Conservation (phyloP, 2,113 vertebrate species). For the Ramphastos sulfuratus region DNA sequence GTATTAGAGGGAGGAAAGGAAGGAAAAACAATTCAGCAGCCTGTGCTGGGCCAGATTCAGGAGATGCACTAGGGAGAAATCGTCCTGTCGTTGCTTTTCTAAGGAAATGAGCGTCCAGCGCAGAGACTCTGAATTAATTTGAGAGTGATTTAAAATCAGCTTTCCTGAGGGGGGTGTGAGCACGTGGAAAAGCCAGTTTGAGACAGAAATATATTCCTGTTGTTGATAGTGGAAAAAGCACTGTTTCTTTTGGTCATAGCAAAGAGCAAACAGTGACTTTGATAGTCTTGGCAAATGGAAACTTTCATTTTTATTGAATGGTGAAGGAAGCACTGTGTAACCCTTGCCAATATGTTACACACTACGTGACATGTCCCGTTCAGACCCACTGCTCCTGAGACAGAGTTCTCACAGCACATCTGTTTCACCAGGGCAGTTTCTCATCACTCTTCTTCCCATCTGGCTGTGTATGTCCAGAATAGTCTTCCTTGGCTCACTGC, state of each 20-base stretch:
- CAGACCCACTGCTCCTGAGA: background rate
- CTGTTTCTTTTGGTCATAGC: constrained; percentile 52
- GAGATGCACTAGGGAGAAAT: constrained; percentile 46
- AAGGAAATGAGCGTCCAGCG: constrained; percentile 44
- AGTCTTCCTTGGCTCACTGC: background rate
- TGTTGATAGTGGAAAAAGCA: constrained; percentile 63
- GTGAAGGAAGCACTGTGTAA: background rate
- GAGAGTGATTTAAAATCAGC: background rate
- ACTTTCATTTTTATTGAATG: constrained; percentile 21
- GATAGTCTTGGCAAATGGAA: constrained; percentile 46
- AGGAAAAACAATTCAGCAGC: constrained; percentile 45
- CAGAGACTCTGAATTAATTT: background rate
- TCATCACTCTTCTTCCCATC: background rate
- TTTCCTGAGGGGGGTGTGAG: constrained; percentile 16
- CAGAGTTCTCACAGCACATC: background rate
- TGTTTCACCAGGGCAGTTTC: background rate
- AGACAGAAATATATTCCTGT: constrained; percentile 47
- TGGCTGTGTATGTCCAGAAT: background rate
- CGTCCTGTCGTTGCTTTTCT: background rate
- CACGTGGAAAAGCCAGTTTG: constrained; percentile 13
- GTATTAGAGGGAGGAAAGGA: constrained; percentile 1
- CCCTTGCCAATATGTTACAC: background rate
- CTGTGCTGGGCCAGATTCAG: constrained; percentile 7
- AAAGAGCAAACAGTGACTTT: constrained; percentile 20
- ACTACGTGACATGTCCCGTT: background rate